Base-by-base conservation (phyloP, 2,113 vertebrate genomes). In the Leptobrachium leishanense region DNA sequence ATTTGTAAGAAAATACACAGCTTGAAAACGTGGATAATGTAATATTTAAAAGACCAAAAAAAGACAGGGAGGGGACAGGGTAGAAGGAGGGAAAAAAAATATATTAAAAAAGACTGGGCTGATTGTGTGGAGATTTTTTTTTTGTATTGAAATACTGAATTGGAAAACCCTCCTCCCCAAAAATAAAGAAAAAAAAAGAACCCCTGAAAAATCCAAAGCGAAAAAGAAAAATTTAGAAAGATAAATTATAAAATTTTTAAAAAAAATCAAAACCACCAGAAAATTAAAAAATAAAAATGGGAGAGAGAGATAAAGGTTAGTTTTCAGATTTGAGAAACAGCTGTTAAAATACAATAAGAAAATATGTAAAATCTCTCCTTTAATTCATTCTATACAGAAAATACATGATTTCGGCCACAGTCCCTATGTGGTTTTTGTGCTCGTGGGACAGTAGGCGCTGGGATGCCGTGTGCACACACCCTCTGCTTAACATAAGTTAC, bases 301-400 rank as follows among this genome's bases (percentile, higher is more conserved):
- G 80, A 31, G 83, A 86, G 83, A 83, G 84, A 86, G 11, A 81
- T 93, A 90, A 89, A 90, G 94, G 92, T 93, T 84, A 85, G 83
- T 84, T 83, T 90, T 81, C 6, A 91, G 92, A 95, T 95, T 95
- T 91, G 90, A 93, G 94, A 94, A 94, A 95, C 94, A 94, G 90
- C 78, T 81, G 78, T 97, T 97, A 96, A 98, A 97, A 97, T 96
- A 96, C 94, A 93, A 95, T 97, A 98, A 91, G 95, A 98, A 98
- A 98, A 98, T 98, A 98, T 96, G 94, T 97, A 94, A 96, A 98
- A 95, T 95, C 95, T 97, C 94, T 97, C 93, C 93, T 95, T 97
- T 96, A 96, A 97, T 96, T 94, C 96, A 94, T 95, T 98, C 96
- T 96, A 94, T 97, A 96, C 95, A 97, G 94, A 97, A 96, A 96